phyloP scores from a whole-genome alignment of 2,888 invertebrate genomes.

The Odontothrips loti region DNA sequence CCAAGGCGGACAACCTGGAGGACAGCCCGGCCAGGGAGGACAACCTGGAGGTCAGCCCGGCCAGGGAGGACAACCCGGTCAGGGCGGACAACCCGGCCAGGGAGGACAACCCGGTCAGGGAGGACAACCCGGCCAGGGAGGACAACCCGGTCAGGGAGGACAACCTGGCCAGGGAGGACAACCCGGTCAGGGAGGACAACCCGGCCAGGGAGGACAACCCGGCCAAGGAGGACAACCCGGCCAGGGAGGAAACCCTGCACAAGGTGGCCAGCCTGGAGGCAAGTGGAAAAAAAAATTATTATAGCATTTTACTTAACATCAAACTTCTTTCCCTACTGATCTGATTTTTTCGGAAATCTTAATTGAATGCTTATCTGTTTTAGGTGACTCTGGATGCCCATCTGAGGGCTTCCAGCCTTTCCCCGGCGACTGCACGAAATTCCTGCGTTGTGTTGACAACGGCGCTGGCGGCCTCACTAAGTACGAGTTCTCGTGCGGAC shows the following conservation, averaged over 20 bases:
- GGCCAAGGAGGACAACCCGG: conserved; percentile 24
- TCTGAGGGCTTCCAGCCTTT: conserved; percentile 42
- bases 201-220: neutral
- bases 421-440: conserved; percentile 41
- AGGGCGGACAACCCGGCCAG: neutral
- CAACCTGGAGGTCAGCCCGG: neutral
- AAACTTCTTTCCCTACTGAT: too few relatives aligned
- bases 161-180: neutral
- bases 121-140: neutral
- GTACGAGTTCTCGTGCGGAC: conserved; percentile 54
- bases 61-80: neutral
- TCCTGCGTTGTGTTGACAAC: conserved; percentile 41
- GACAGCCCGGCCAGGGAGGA: neutral
- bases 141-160: too few relatives aligned
- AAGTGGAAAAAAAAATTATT: neutral
- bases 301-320: too few relatives aligned
- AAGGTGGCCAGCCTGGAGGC: neutral
- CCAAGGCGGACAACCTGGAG: neutral
- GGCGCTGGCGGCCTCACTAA: conserved; percentile 48
- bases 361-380: too few relatives aligned
- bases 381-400: conserved; percentile 36
- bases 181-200: neutral
- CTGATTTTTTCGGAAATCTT: too few relatives aligned
- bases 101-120: neutral
- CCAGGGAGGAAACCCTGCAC: conserved; percentile 14